Evolutionary conservation across 1,140 invertebrate genomes (phyloP), one percentile per base, ranked within the genome.

Genomic region (Bombus waltoni): DNA sequence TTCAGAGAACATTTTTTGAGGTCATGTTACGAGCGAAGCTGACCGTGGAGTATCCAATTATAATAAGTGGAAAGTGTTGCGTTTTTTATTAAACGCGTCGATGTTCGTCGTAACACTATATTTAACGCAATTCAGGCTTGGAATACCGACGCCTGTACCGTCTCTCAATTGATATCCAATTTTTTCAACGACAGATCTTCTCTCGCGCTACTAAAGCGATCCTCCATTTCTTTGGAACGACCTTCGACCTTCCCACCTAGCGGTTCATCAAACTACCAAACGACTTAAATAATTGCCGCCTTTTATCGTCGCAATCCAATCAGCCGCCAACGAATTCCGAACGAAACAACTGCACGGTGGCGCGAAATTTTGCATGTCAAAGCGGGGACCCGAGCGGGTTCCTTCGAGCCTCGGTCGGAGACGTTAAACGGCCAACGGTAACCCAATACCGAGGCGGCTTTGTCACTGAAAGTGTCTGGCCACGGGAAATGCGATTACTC

Each of bases 401-500:
- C 44, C n/a, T 77, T 40, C 28, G n/a, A 42, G 38, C 40, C 15
- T 4, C 1, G 28, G n/a, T 18, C 32, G 32, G 77, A 62, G 83
- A 85, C 76, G 47, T 85, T 85, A 85, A 85, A 85, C 68, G 76
- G 68, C 4, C 77, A 62, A 32, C 66, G 32, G 77, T 85, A 81
- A 81, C 59, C 71, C 78, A 85, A 85, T 81, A 81, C 81, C 84
- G 78, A 25, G 15, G 71, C n/a, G 65, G 70, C 84, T 85, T 90
- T 90, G 86, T 83, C 81, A 57, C 78, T 70, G 80, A 78, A 85
- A 79, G 86, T 81, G 89, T 89, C 89, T 87, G 82, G 84, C 47
- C 87, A 70, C 82, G 86, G 88, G 78, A 94, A 95, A 94, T 94
- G 85, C 93, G 91, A 94, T 95, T 95, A 95, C 88, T 68, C 86